Conservation (phyloP, 1,140 invertebrate genomes). For the Coelopa frigida region DNA sequence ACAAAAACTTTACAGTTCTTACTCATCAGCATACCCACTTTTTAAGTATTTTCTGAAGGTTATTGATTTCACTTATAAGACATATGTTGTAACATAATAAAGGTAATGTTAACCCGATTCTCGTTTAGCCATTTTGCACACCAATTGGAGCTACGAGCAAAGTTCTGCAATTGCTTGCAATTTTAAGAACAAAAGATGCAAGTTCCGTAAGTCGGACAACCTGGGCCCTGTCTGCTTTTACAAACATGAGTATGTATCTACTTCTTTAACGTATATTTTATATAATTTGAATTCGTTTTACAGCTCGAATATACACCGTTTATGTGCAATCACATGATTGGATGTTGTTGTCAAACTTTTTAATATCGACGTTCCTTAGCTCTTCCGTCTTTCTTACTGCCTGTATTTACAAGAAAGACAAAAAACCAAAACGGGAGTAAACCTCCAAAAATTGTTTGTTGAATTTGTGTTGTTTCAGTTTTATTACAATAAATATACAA, state of each 20-base stretch:
- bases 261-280: constrained; percentile 14
- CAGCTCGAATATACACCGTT: constrained; percentile 60
- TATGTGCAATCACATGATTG: constrained; percentile 58
- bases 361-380: constrained; percentile 55
- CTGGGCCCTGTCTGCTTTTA: constrained; percentile 63
- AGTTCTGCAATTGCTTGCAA: constrained; percentile 57
- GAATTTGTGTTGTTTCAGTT: too few species aligned
- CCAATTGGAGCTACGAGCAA: constrained; percentile 65
- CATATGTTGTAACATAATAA: too few species aligned
- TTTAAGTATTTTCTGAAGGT: too few species aligned
- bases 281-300: constrained; percentile 31
- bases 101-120: too few species aligned
- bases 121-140: constrained; percentile 58
- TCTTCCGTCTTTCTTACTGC: constrained; percentile 52
- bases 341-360: constrained; percentile 57
- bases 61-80: too few species aligned
- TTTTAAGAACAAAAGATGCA: constrained; percentile 56
- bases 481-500: too few species aligned
- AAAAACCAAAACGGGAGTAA: constrained; percentile 23
- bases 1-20: too few species aligned
- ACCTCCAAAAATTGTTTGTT: too few species aligned
- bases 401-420: constrained; percentile 49
- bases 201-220: constrained; percentile 59
- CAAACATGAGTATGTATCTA: constrained; percentile 58
- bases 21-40: too few species aligned